phyloP scores from a whole-genome alignment of 2,797 vertebrate genomes.

The Ctenochaetus hawaiiensis region DNA sequence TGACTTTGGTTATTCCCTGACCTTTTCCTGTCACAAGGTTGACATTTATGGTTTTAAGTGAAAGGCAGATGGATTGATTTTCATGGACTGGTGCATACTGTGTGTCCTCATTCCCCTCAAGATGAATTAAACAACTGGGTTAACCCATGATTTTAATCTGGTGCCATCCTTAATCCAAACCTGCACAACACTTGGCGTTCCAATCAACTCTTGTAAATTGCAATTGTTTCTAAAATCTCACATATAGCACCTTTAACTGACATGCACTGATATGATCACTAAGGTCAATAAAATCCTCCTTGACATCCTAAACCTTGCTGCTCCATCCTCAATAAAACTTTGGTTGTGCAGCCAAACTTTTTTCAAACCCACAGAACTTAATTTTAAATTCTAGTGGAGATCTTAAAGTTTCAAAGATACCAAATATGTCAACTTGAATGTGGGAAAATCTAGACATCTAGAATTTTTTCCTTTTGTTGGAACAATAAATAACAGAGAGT shows the following conservation, averaged over 20 bases:
- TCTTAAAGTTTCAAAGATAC: conserved; percentile 23
- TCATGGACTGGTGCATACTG: too few species aligned
- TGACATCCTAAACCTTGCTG: conserved; percentile 4
- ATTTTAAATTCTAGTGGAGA: conserved; percentile 22
- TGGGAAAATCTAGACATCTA: background rate
- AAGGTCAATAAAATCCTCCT: background rate
- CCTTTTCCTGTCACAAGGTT: background rate
- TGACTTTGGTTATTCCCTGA: too few species aligned
- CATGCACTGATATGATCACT: background rate
- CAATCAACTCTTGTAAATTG: too few species aligned
- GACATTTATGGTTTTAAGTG: background rate
- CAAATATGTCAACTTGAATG: conserved; percentile 22
- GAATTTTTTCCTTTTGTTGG: conserved; percentile 25
- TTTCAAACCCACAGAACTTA: background rate
- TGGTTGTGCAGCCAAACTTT: conserved; percentile 30
- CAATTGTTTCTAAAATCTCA: too few species aligned
- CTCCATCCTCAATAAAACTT: background rate
- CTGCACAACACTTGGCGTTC: background rate
- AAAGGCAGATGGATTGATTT: background rate
- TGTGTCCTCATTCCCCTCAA: background rate
- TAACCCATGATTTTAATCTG: background rate
- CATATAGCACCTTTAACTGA: background rate
- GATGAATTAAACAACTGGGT: background rate
- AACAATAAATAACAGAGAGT: conserved; percentile 3
- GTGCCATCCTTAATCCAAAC: background rate